Evolutionary conservation across 2,113 vertebrate genomes (phyloP).

Genomic region (Hassar affinis): DNA sequence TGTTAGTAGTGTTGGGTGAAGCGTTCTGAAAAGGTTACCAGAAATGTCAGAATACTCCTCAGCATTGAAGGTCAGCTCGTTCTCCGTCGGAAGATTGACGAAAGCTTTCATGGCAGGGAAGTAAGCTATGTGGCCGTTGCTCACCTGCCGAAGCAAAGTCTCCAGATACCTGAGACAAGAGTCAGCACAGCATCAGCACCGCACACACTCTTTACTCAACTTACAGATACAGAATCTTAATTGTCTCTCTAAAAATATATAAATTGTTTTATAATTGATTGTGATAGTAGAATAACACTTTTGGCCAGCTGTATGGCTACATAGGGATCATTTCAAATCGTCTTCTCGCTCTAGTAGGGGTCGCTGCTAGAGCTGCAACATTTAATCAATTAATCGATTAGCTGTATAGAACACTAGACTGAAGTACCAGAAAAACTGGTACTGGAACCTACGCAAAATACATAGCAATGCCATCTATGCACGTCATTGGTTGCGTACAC

Average conservation of each 20-base stretch:
- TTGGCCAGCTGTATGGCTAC: neutral
- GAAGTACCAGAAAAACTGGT: no score
- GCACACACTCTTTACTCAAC: neutral
- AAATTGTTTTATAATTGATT: no score
- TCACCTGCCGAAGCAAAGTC: constrained; percentile 95
- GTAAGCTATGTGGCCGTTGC: constrained; percentile 98
- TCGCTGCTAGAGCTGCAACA: no score
- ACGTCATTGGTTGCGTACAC: no score
- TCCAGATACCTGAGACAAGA: constrained; percentile 87
- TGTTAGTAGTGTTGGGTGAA: neutral
- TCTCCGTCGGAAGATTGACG: constrained; percentile 97
- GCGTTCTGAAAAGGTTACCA: constrained; percentile 68
- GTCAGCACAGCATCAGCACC: neutral
- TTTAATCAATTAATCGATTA: no score
- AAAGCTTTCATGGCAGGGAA: constrained; percentile 99
- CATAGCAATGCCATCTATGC: no score
- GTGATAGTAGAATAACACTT: neutral
- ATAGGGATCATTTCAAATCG: no score
- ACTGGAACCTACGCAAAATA: no score
- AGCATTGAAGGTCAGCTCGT: constrained; percentile 96
- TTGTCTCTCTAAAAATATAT: no score
- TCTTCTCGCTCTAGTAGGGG: no score
- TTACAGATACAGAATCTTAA: neutral
- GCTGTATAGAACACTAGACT: no score
- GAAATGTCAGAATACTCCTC: constrained; percentile 99